Evolutionary conservation across 2,797 vertebrate species (phyloP).

Genomic region (Protosalanx chinensis): DNA sequence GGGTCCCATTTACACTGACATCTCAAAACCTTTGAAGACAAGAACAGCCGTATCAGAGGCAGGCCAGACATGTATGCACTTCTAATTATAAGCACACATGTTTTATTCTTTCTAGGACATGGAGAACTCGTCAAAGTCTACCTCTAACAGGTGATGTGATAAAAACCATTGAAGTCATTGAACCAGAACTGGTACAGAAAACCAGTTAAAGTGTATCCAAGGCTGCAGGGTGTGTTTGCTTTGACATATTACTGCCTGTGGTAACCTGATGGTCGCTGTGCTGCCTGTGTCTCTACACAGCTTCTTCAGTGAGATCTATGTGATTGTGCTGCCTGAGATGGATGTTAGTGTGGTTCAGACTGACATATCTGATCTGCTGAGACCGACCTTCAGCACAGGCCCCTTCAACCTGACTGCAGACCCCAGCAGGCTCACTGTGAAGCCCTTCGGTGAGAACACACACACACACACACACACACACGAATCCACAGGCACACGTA

Average conservation of each 20-base stretch:
- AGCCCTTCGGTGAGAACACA: conserved; percentile 19
- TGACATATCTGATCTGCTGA: conserved; percentile 27
- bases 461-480: conserved; percentile 11
- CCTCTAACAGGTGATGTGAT: background rate
- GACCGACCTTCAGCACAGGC: background rate
- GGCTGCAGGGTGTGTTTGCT: background rate
- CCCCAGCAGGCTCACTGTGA: conserved; percentile 4
- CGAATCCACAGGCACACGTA: background rate
- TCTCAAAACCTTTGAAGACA: background rate
- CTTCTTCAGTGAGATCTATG: conserved; percentile 35
- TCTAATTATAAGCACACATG: background rate
- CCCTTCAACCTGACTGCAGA: conserved; percentile 9
- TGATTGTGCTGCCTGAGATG: conserved; percentile 29
- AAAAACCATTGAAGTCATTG: background rate
- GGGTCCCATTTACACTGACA: background rate
- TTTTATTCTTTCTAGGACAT: background rate
- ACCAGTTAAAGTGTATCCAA: background rate
- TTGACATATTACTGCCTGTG: background rate
- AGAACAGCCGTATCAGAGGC: background rate
- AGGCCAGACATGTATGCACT: background rate
- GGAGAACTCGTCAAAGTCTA: background rate
- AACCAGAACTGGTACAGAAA: background rate
- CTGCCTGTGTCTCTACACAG: conserved; percentile 8
- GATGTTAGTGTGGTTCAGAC: conserved; percentile 38
- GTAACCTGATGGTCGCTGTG: background rate